These are phyloP conservation scores for Gandaritis pyraliata DNA, from an alignment of 2,888 invertebrate genomes.

Conservation along the genomic window DNA sequence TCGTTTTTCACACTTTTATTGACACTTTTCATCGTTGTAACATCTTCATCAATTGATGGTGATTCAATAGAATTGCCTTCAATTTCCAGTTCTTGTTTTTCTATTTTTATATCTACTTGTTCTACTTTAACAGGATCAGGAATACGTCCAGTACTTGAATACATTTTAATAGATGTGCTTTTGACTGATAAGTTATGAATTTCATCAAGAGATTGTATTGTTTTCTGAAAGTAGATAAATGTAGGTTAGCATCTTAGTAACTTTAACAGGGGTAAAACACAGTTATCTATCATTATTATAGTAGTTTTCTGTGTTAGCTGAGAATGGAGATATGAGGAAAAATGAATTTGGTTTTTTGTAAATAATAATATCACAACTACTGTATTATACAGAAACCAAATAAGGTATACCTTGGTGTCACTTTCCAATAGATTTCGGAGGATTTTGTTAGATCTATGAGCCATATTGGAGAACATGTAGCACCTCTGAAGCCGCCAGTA, in stretches of 20 bases:
- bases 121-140: neutral
- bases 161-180: neutral
- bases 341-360: no score
- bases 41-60: neutral
- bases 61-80: neutral
- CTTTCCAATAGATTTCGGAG: neutral
- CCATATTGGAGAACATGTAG: slow-evolving; percentile 1
- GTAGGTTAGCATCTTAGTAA: no score
- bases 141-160: neutral
- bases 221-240: neutral
- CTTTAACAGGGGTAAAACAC: neutral
- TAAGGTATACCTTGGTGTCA: neutral
- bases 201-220: neutral
- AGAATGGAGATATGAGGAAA: no score
- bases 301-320: no score
- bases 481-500: neutral
- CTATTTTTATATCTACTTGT: neutral
- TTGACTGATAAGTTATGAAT: neutral
- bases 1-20: neutral
- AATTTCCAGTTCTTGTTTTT: neutral
- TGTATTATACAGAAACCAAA: neutral
- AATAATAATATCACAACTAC: no score
- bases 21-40: neutral
- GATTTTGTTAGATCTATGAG: neutral
- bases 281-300: no score